Evolutionary conservation across 2,888 invertebrate genomes (phyloP), one percentile per base, ranked within the genome.

Genomic region (Epicampocera succincta): DNA sequence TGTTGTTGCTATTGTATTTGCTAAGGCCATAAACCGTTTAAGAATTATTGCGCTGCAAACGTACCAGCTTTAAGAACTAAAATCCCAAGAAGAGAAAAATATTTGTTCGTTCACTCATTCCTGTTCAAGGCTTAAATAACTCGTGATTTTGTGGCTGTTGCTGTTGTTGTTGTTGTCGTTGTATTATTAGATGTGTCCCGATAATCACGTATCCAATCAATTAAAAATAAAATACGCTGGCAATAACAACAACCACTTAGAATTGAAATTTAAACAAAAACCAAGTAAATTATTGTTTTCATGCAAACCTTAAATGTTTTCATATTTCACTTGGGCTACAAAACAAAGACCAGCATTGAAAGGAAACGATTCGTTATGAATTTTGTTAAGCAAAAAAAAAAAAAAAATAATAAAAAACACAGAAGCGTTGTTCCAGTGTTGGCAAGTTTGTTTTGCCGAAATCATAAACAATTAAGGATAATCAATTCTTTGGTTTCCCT

Each of bases 161-260:
- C 48, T 65, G 13, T 19, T 50, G 40, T 17, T 52, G 40, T 21
- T 56, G 25, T 56, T 65, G 13, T 19, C 42, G 40, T 17, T 52
- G 40, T 21, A 5, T 65, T 71, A 66, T 78, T 71, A 65, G 74
- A 79, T 78, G 66, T 78, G 82, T 75, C 74, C 72, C 75, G 82
- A 82, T 82, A 82, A 82, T 82, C 78, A 82, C 82, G 82, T 82
- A 79, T 74, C 78, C 78, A 78, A 82, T 82, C 82, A 82, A 82
- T 82, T 82, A 82, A 82, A 79, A 76, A 69, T 21, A 76, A 66
- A 73, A 68, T 60, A 54, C 48, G 33, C 29, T 33, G 33, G 8
- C 19, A 58, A 46, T 38, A 21, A 44, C 29, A 72, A 71, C 19
- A 50, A 8, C 25, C 17, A 33, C 33, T n/a, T 33, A 33, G 33